Evolutionary conservation across 2,113 vertebrate genomes (phyloP), one percentile per base, ranked within the genome.

Genomic region (Riparia riparia): DNA sequence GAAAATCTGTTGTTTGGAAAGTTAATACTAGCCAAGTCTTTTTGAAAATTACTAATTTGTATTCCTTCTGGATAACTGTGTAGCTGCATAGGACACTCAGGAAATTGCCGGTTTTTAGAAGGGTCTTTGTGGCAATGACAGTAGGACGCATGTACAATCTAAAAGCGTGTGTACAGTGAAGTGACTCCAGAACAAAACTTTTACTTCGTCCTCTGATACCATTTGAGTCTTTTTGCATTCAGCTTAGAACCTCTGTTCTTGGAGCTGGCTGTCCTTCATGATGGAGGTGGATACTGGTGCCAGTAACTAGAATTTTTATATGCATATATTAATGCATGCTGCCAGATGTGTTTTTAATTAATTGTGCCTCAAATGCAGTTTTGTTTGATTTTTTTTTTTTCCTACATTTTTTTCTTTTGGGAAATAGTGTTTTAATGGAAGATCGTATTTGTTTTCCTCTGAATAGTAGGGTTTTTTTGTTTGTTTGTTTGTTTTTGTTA

Each of bases 211-310:
- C 19, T 90, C 1, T 1, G 45, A 64, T 18, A 20, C 3, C 0
- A 1, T 39, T 9, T 58, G 13, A 68, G 3, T 32, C 9, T 56
- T 47, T 26, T 50, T 70, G 14, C 17, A 4, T 69, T 89, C 20
- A 56, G 0, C 4, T 44, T 44, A 49, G 37, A 58, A 39, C 5
- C 28, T 57, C 21, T 53, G 19, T 13, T 57, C 11, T 53, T 0
- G 0, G 34, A 31, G 14, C 9, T 21, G 44, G n/a, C n/a, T 72
- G 18, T n/a, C 45, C 10, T 25, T 56, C 0, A 0, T 84, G 45
- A 32, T 74, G 19, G 29, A 60, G 18, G 4, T 50, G 34, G 28
- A n/a, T 47, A 24, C 22, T 6, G 29, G 17, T 72, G 32, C 26
- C 17, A 53, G 17, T 69, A 68, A 60, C 15, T 4, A 70, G 22